These are phyloP conservation scores for Cheirogaleus medius DNA, from an alignment of 2,113 vertebrate species.

Conservation along the genomic window DNA sequence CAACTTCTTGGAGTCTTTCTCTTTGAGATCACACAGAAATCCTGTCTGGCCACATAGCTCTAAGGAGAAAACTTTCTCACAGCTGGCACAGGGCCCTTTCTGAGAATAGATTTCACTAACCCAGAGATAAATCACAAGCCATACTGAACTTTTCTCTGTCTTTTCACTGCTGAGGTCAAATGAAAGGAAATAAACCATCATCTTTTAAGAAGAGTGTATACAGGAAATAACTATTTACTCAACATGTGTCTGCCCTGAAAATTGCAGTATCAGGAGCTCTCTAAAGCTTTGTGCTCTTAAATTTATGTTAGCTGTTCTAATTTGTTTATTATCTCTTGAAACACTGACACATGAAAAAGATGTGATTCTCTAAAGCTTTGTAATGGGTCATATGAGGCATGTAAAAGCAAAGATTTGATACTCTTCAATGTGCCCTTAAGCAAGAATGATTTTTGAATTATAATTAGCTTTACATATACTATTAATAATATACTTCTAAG, in stretches of 20 bases:
- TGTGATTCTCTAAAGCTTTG: constrained; percentile 82
- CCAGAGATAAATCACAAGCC: constrained; percentile 90
- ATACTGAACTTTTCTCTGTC: constrained; percentile 89
- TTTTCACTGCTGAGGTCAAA: constrained; percentile 89
- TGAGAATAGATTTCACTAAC: constrained; percentile 85
- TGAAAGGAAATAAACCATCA: constrained; percentile 87
- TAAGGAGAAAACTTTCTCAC: not conserved
- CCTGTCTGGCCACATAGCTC: constrained; percentile 87
- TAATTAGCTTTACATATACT: constrained; percentile 41
- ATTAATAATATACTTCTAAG: constrained; percentile 19
- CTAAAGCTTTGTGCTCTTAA: constrained; percentile 83
- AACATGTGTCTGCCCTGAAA: constrained; percentile 79
- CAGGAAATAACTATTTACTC: constrained; percentile 77
- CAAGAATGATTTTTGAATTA: not conserved
- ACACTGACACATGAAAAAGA: constrained; percentile 80
- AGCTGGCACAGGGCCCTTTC: constrained; percentile 64
- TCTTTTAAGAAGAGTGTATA: constrained; percentile 79
- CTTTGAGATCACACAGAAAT: constrained; percentile 89
- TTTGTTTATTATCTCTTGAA: constrained; percentile 83
- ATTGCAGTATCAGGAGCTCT: constrained; percentile 80
- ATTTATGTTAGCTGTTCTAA: constrained; percentile 84
- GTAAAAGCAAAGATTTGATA: constrained; percentile 66
- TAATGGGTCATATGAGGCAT: constrained; percentile 73
- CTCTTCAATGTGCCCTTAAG: constrained; percentile 74
- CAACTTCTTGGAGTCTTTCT: constrained; percentile 89